Percentiles rank a stretch among this genome's conserved stretches.
phyloP scores from a whole-genome alignment of 1,140 invertebrate genomes.

The Drosophila persimilis region DNA sequence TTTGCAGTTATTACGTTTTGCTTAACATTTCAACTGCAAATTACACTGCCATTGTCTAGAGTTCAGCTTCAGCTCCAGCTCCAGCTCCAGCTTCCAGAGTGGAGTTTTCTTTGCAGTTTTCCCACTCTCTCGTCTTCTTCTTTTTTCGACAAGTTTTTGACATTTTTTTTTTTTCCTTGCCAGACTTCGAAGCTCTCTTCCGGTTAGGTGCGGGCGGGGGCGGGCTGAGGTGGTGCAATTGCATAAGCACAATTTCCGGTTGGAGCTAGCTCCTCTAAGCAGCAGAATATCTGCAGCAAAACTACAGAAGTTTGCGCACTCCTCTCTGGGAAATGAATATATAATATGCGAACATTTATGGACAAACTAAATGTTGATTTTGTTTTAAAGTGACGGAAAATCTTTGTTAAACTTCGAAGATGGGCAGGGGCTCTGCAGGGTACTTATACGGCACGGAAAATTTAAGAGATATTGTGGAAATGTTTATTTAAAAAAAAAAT shows the following conservation, averaged over 20 bases:
- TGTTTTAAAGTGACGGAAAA: not conserved
- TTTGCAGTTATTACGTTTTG: constrained; percentile 67
- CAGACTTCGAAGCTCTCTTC: constrained; percentile 26
- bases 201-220: constrained; percentile 32
- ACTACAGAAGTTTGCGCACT: constrained; percentile 9
- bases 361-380: not conserved
- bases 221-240: constrained; percentile 49
- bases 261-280: constrained; percentile 34
- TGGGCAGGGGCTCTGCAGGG: too few species aligned
- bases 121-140: constrained; percentile 3
- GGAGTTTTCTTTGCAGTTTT: constrained; percentile 18
- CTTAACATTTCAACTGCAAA: constrained; percentile 69
- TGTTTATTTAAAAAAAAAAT: too few species aligned
- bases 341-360: not conserved
- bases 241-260: constrained; percentile 75
- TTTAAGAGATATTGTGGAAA: too few species aligned
- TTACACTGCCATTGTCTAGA: constrained; percentile 68
- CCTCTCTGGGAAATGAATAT: constrained; percentile 1
- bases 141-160: constrained; percentile 22
- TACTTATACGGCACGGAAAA: too few species aligned
- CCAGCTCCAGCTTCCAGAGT: constrained; percentile 3
- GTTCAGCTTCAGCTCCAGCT: constrained; percentile 4
- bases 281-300: constrained; percentile 46
- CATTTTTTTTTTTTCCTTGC: constrained; percentile 20
- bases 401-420: too few species aligned